phyloP scores from a whole-genome alignment of 2,888 invertebrate species.

The Caenorhabditis angaria region DNA sequence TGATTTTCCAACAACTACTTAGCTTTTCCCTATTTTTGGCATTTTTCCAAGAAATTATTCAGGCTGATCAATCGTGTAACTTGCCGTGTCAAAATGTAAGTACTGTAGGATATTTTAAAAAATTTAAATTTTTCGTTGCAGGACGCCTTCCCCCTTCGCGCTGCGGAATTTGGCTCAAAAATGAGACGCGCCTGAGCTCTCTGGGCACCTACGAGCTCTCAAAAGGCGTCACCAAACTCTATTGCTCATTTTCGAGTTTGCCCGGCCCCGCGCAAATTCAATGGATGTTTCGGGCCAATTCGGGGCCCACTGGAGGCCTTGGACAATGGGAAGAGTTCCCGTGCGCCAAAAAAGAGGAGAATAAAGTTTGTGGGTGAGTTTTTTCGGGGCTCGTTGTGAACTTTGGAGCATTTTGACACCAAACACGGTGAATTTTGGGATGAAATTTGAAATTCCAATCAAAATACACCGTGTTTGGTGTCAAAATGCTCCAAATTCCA shows the following conservation, averaged over 20 bases:
- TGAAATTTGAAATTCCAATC: too few species aligned
- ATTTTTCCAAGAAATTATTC: too few species aligned
- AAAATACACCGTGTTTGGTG: too few species aligned
- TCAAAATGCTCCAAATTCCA: too few species aligned
- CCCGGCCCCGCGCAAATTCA: slow-evolving; percentile 36
- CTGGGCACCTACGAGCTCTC: slow-evolving; percentile 33
- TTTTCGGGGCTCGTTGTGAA: not conserved
- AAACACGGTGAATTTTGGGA: not conserved
- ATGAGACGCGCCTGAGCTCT: slow-evolving; percentile 16
- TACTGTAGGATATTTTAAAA: too few species aligned
- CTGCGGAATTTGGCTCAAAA: slow-evolving; percentile 40
- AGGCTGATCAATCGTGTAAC: too few species aligned
- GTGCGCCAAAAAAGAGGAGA: slow-evolving; percentile 36
- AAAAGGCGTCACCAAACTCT: slow-evolving; percentile 19
- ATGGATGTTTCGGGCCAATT: slow-evolving; percentile 35
- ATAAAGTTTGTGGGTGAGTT: slow-evolving; percentile 38
- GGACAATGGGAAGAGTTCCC: slow-evolving; percentile 32
- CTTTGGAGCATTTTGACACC: not conserved
- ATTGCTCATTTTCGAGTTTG: slow-evolving; percentile 36
- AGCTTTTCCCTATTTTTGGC: too few species aligned
- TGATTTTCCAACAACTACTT: too few species aligned
- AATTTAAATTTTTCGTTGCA: too few species aligned
- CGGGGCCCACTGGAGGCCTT: not conserved
- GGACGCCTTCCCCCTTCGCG: slow-evolving; percentile 18
- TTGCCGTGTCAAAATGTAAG: too few species aligned